A percentile compares a stretch with the other conserved stretches of the same genome.
These are phyloP conservation scores for Rotaria sp. DNA, from an alignment of 2,888 invertebrate genomes.

Conservation along the genomic window DNA sequence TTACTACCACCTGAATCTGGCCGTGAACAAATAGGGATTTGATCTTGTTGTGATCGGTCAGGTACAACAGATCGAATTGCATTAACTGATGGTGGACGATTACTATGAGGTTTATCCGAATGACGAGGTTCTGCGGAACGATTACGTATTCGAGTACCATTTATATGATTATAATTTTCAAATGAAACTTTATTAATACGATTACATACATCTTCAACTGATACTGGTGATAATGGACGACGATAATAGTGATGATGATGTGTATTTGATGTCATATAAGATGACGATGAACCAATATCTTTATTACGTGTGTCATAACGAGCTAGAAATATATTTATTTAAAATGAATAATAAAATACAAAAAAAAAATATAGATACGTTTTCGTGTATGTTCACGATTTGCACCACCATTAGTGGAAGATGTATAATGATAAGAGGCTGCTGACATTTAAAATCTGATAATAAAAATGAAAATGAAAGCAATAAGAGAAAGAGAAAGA, in stretches of 20 bases:
- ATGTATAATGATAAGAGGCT: background rate
- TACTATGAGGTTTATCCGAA: background rate
- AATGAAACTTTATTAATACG: slow-evolving; percentile 5
- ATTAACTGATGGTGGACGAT: background rate
- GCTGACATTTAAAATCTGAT: background rate
- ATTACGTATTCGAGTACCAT: background rate
- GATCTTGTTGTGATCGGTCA: background rate
- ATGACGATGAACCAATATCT: background rate
- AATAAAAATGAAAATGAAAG: background rate
- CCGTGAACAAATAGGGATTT: background rate
- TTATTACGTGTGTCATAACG: slow-evolving; percentile 10
- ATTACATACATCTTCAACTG: background rate
- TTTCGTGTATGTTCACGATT: background rate
- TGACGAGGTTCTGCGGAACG: slow-evolving; percentile 2
- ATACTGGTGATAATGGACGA: background rate
- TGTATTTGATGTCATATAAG: background rate
- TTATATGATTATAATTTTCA: background rate
- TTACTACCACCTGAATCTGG: slow-evolving; percentile 4
- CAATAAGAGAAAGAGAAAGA: background rate
- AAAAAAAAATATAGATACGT: background rate
- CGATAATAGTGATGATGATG: background rate
- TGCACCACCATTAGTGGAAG: background rate
- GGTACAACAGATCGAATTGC: slow-evolving; percentile 23
- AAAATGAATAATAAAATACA: background rate
- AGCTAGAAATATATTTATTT: background rate